Base-by-base conservation (phyloP, 2,113 vertebrate species). In the Stegostoma tigrinum region DNA sequence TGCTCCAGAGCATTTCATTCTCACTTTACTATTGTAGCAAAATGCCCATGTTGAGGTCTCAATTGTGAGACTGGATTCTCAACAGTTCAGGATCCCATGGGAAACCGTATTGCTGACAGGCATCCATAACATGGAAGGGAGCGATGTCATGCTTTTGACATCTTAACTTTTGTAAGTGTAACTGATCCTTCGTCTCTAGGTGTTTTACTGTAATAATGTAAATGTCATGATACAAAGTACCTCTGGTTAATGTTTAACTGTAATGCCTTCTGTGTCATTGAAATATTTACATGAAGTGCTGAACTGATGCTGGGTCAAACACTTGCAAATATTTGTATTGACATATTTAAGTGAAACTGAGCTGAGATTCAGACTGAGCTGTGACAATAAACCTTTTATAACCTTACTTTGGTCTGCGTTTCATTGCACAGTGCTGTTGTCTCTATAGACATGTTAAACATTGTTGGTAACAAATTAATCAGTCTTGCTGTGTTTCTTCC, bases 331-430 rank as follows among this genome's bases (percentile, higher is more conserved):
- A 72, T 30, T 52, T 72, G 5, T 2, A 38, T 42, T 66, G 34
- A 5, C 5, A 30, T 55, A 23, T 93, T 64, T 64, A 93, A 95
- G 30, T 95, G 68, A 67, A 68, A 42, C n/a, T 48, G 45, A 93
- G 66, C 87, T 48, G 48, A 68, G n/a, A 64, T 72, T 48, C 34
- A 70, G 45, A 48, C 6, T 38, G 2, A 66, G 2, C 34, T 75
- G 38, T 95, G 68, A 95, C 67, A 95, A 95, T 95, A 95, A 95
- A 95, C 14, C 12, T 95, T 95, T 95, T 72, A 30, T 95, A 95
- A 95, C 24, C 42, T 52, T 95, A 45, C 24, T 72, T 95, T 27
- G 48, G 24, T 95, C 66, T 48, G 66, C 38, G 27, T 95, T 95
- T 95, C 42, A 94, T 8, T 70, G 42, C 66, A 30, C 30, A n/a